Base-by-base conservation (phyloP, 2,797 vertebrate genomes). In the Smutsia gigantea region DNA sequence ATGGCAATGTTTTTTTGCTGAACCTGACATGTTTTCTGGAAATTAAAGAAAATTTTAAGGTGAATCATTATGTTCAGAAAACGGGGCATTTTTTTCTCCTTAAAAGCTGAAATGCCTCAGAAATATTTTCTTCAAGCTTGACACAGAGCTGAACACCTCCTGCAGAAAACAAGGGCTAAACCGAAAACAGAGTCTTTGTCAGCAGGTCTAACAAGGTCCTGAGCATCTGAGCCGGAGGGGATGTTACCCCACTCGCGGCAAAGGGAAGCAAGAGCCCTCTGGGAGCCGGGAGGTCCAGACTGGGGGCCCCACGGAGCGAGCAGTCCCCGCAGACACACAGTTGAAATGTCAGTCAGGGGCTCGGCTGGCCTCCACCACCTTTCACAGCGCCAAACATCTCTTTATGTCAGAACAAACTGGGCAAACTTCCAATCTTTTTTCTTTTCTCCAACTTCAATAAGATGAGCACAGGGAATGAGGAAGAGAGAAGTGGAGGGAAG, bases 361-460 rank as follows among this genome's bases (percentile, higher is more conserved):
- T 96, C 96, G 0, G 61, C 61, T 64, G 95, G 96, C 98, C 97
- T 98, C 98, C 97, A 98, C 98, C 98, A 98, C 98, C 98, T 98
- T 98, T 99, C 98, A 98, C 98, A 99, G 98, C 99, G 98, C 99
- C 99, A 98, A 99, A 99, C 98, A 99, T 99, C 98, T 99, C 99
- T 98, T 98, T 98, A 98, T 99, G 99, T 99, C 99, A 99, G 98
- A 99, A 99, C 99, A 99, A 99, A 99, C 98, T 99, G 99, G 99
- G 98, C 94, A 74, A 99, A 98, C 98, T 98, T 99, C 99, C 99
- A 98, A 99, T 99, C 99, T 99, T 98, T 99, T 98, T 98, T 98
- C 98, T 98, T 94, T 98, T 97, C 97, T 97, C 97, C 98, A 97
- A 97, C 98, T 98, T 98, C 97, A 98, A 94, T 96, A 97, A 79